A percentile compares a stretch with the other conserved stretches of the same genome.
Conservation (phyloP, 2,888 invertebrate species). For the Ceriagrion tenellum region DNA sequence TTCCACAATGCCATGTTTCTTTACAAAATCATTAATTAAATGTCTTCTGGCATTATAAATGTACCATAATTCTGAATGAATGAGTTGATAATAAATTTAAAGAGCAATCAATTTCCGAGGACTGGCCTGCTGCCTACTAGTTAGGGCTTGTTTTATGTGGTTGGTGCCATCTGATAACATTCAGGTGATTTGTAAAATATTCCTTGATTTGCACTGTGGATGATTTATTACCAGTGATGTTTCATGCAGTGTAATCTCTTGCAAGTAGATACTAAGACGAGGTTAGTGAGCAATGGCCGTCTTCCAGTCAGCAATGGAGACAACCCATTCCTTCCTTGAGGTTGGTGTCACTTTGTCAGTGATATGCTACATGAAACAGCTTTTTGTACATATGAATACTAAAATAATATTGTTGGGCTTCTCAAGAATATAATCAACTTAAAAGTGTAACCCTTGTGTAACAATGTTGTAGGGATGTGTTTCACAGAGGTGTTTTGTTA, state of each 20-base stretch:
- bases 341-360: conserved; percentile 62
- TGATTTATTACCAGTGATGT: conserved; percentile 71
- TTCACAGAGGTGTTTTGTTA: conserved; percentile 66
- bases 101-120: conserved; percentile 56
- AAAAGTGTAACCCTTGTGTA: conserved; percentile 67
- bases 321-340: conserved; percentile 44
- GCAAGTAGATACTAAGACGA: conserved; percentile 48
- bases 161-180: conserved; percentile 60
- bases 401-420: conserved; percentile 67
- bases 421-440: conserved; percentile 64
- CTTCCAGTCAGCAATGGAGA: conserved; percentile 58
- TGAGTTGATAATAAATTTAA: conserved; percentile 62
- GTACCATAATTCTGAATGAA: conserved; percentile 58
- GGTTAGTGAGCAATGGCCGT: conserved; percentile 65
- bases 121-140: conserved; percentile 66
- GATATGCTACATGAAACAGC: conserved; percentile 71
- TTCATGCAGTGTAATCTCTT: conserved; percentile 69
- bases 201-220: conserved; percentile 70
- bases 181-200: conserved; percentile 70
- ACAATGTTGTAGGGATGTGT: conserved; percentile 65
- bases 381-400: conserved; percentile 72
- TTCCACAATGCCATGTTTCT: conserved; percentile 69
- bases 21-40: conserved; percentile 70
- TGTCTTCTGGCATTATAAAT: conserved; percentile 68
- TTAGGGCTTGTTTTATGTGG: conserved; percentile 63